phyloP scores from a whole-genome alignment of 1,140 invertebrate species.

The Polypedilum pembai region DNA sequence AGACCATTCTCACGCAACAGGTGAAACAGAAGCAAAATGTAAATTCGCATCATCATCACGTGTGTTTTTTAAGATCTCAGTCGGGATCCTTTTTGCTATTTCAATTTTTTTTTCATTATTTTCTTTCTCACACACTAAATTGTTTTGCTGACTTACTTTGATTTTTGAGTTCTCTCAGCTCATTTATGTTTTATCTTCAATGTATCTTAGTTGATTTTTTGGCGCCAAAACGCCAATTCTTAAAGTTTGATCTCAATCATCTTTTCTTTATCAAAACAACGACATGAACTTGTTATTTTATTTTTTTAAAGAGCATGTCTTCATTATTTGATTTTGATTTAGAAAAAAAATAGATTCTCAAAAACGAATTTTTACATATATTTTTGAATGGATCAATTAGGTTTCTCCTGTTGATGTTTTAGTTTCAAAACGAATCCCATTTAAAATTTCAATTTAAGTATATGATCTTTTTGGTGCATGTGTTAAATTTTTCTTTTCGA shows the following conservation, averaged over 20 bases:
- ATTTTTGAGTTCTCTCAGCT: not conserved
- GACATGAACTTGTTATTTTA: too few relatives aligned
- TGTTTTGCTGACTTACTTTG: not conserved
- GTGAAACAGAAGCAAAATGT: constrained; percentile 44
- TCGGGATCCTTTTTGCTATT: constrained; percentile 30
- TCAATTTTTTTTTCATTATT: constrained; percentile 28
- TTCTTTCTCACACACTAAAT: not conserved
- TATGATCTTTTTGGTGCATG: constrained; percentile 12
- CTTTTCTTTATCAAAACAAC: not conserved
- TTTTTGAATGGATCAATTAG: not conserved
- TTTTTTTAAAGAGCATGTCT: too few relatives aligned
- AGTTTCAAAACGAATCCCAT: not conserved
- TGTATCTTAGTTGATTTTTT: not conserved
- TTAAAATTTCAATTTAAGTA: not conserved
- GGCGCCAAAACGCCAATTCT: not conserved
- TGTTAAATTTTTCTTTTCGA: not conserved
- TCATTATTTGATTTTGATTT: too few relatives aligned
- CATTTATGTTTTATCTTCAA: not conserved
- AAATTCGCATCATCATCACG: constrained; percentile 33
- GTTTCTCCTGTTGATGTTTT: constrained; percentile 5
- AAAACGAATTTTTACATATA: too few relatives aligned
- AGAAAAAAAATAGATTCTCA: too few relatives aligned
- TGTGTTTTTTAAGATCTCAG: constrained; percentile 29
- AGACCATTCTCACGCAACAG: constrained; percentile 44
- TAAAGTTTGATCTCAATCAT: not conserved